Evolutionary conservation across 2,888 invertebrate genomes (phyloP).

Genomic region (Pristionchus japonicus): DNA sequence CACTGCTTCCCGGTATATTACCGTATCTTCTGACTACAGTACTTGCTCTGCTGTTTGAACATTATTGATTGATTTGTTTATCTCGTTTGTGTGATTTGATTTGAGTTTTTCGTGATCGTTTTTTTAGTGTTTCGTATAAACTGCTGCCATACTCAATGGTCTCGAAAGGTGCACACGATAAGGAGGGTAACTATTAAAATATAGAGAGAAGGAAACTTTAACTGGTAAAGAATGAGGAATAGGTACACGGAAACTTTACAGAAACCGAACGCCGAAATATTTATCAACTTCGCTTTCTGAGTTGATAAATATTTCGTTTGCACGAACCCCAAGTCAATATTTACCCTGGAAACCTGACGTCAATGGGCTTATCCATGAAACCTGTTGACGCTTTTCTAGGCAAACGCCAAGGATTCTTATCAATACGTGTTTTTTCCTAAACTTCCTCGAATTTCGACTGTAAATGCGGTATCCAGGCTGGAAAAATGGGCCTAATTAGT

Average conservation of each 20-base stretch:
- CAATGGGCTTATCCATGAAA: not conserved
- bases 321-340: not conserved
- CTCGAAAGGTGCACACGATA: not conserved
- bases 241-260: too few species aligned
- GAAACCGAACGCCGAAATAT: not conserved
- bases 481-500: conserved; percentile 7
- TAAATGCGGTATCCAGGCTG: not conserved
- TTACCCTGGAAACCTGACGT: not conserved
- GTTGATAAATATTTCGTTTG: too few species aligned
- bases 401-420: not conserved
- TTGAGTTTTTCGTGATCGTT: conserved; percentile 7
- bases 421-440: not conserved
- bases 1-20: conserved; percentile 28
- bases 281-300: not conserved
- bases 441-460: not conserved
- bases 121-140: too few species aligned
- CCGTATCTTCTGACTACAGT: conserved; percentile 48
- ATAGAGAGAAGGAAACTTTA: too few species aligned
- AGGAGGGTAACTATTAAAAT: too few species aligned
- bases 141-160: not conserved
- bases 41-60: conserved; percentile 6
- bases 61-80: conserved; percentile 31
- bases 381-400: not conserved
- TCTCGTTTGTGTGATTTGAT: conserved; percentile 25
- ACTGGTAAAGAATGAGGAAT: too few species aligned